Percentiles rank a stretch among this genome's conserved stretches.
Evolutionary conservation across 2,113 vertebrate genomes (phyloP).

Genomic region (Bubalus kerabau): DNA sequence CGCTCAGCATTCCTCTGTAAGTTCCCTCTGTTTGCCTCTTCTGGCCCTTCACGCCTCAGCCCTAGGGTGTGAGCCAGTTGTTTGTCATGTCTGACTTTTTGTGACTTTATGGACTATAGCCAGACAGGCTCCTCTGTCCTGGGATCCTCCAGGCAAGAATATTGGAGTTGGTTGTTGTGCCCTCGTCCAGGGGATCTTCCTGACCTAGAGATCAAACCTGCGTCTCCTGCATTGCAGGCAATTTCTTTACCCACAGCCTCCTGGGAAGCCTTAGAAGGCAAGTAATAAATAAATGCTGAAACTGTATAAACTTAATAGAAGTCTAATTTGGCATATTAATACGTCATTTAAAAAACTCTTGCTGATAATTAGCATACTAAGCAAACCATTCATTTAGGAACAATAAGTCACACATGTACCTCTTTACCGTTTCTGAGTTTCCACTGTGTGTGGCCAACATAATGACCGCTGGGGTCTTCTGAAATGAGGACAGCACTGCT

Average conservation of each 20-base stretch:
- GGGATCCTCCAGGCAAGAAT: background rate
- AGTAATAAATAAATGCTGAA: background rate
- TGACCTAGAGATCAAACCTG: background rate
- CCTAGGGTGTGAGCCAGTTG: background rate
- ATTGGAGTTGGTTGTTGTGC: background rate
- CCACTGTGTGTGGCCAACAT: background rate
- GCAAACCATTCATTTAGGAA: background rate
- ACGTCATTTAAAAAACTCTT: background rate
- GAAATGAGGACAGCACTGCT: background rate
- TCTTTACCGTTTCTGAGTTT: conserved; percentile 26
- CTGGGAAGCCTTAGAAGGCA: background rate
- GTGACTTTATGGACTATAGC: background rate
- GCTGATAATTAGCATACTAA: conserved; percentile 2
- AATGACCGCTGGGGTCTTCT: background rate
- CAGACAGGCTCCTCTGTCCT: background rate
- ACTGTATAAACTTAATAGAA: background rate
- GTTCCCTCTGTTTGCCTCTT: background rate
- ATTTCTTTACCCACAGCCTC: background rate
- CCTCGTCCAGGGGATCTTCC: background rate
- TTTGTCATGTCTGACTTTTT: background rate
- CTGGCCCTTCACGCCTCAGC: background rate
- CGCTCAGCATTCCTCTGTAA: background rate
- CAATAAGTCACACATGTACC: background rate
- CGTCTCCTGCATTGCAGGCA: background rate
- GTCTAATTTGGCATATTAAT: background rate